phyloP scores from a whole-genome alignment of 2,113 vertebrate genomes.

The Dasyurus viverrinus region DNA sequence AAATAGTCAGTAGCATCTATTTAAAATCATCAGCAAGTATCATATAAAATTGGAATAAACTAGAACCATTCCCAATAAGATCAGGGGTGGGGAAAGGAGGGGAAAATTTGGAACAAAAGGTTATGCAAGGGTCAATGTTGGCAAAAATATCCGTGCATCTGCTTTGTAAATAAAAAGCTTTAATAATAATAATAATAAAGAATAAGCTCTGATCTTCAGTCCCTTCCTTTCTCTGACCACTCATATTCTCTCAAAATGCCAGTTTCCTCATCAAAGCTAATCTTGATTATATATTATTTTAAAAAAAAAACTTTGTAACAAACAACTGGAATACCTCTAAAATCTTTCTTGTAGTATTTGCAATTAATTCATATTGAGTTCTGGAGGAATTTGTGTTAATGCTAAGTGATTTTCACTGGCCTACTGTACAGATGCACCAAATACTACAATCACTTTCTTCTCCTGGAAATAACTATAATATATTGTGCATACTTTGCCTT shows the following conservation, averaged over 20 bases:
- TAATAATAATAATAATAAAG: too few relatives aligned
- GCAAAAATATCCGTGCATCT: too few relatives aligned
- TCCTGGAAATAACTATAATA: neutral
- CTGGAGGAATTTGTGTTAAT: neutral
- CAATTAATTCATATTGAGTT: neutral
- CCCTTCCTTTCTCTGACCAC: neutral
- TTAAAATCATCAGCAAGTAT: too few relatives aligned
- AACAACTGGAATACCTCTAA: slow-evolving; percentile 5
- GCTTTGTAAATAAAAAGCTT: too few relatives aligned
- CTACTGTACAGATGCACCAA: neutral
- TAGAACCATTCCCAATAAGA: too few relatives aligned
- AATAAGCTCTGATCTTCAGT: neutral
- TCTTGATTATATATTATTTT: neutral
- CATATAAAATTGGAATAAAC: too few relatives aligned
- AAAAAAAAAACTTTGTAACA: neutral
- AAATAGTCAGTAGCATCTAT: too few relatives aligned
- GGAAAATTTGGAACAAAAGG: too few relatives aligned
- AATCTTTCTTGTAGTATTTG: neutral
- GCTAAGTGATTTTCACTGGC: neutral
- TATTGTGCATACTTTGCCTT: too few relatives aligned
- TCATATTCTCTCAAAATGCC: neutral
- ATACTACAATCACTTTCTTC: neutral
- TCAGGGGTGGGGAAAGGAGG: too few relatives aligned
- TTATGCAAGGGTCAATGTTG: too few relatives aligned
- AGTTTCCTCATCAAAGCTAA: neutral